Evolutionary conservation across 2,888 invertebrate species (phyloP), one percentile per base, ranked within the genome.

Genomic region (Embidobia sp.): DNA sequence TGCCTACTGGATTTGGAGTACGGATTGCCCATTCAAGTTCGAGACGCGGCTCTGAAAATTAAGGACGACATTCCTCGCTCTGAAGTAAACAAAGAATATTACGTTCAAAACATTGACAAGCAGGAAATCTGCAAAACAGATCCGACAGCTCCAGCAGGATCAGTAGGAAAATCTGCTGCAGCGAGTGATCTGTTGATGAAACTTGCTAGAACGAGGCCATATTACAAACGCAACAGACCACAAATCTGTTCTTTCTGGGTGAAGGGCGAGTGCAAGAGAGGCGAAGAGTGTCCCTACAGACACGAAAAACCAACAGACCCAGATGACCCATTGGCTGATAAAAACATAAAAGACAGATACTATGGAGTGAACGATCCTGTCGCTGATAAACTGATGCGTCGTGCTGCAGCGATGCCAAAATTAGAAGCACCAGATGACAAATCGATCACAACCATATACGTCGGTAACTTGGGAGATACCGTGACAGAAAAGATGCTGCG

Each of bases 191-290:
- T 98, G 83, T 89, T 98, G 69, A 92, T 96, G 90, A 95, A 97
- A 82, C 90, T 98, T 82, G 98, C 98, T 0, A 91, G 98, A 53
- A 97, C 97, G 2, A 95, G 96, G 40, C 98, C 98, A 0, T 98
- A 98, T 89, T 98, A 98, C 89, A 97, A 98, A 87, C 91, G 98
- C 61, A 98, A 98, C 86, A 92, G 97, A 81, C 97, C 98, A 0
- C 98, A 98, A 90, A 97, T 98, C 51, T 98, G 98, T 89, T 97
- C 97, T 0, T 98, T 98, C 90, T 98, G 97, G 96, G 98, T 98
- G n/a, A 98, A 98, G 91, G 98, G 98, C 1, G 98, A 98, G 89
- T 98, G 98, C 88, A 94, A 97, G 85, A 91, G 98, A 88, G 98
- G 98, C 11, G 98, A 98, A 89, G 98, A 98, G 87, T 98, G 98